phyloP scores from a whole-genome alignment of 2,113 vertebrate species.

The Leuciscus idus region DNA sequence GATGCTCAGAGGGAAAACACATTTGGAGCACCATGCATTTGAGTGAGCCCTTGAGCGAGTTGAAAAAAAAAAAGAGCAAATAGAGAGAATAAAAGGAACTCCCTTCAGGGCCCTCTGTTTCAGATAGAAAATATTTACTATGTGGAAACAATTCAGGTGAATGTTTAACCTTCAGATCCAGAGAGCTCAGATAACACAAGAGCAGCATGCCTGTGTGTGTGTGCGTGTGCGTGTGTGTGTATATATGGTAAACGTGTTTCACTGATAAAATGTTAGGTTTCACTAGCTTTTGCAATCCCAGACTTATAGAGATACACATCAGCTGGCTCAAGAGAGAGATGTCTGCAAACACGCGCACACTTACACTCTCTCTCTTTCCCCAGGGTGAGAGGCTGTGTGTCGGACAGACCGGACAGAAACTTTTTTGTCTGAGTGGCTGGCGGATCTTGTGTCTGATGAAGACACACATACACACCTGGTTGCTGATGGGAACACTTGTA shows the following conservation, averaged over 20 bases:
- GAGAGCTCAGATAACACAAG: neutral
- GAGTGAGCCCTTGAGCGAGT: neutral
- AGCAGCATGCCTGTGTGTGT: neutral
- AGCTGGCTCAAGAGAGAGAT: neutral
- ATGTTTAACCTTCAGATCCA: conserved; percentile 22
- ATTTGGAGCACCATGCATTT: neutral
- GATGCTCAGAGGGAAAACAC: neutral
- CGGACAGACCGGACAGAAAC: conserved; percentile 41
- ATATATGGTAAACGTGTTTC: neutral
- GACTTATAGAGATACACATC: conserved; percentile 21
- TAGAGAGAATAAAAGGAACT: neutral
- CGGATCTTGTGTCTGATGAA: conserved; percentile 56
- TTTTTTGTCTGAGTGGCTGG: conserved; percentile 50
- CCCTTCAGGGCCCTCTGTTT: neutral
- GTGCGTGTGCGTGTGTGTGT: neutral
- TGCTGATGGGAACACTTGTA: conserved; percentile 34
- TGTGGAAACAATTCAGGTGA: conserved; percentile 8
- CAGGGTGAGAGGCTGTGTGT: conserved; percentile 36
- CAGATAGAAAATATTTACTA: neutral
- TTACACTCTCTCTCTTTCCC: neutral
- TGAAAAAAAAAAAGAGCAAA: neutral
- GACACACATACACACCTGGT: conserved; percentile 34
- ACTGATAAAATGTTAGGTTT: conserved; percentile 1
- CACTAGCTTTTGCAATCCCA: conserved; percentile 1
- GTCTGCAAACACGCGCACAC: conserved; percentile 17